Evolutionary conservation across 2,888 invertebrate species (phyloP).

Genomic region (Harmothoe impar): DNA sequence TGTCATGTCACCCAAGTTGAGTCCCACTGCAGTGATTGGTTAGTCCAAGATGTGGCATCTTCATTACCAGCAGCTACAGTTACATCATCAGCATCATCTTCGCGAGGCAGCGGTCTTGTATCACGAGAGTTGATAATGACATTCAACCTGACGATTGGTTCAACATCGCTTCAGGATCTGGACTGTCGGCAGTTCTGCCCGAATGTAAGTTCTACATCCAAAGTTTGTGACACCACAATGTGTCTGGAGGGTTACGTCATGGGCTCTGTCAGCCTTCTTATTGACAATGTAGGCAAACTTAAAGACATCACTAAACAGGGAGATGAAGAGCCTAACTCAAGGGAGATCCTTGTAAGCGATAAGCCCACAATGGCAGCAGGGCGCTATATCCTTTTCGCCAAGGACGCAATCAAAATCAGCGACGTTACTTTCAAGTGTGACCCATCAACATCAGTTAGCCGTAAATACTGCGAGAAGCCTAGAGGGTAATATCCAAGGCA

Average conservation of each 20-base stretch:
- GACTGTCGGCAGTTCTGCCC: constrained; percentile 3
- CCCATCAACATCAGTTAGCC: neutral
- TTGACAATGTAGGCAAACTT: constrained; percentile 41
- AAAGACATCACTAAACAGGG: neutral
- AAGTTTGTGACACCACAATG: neutral
- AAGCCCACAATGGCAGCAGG: constrained; percentile 55
- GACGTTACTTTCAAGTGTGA: constrained; percentile 40
- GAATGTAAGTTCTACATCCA: neutral
- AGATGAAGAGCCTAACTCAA: neutral
- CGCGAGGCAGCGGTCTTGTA: neutral
- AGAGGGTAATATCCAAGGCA: neutral
- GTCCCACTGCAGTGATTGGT: constrained; percentile 57
- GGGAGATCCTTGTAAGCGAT: neutral
- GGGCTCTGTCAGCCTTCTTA: neutral
- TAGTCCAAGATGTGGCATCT: neutral
- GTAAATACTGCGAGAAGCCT: neutral
- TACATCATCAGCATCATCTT: neutral
- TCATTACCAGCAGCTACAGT: neutral
- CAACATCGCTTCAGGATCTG: neutral
- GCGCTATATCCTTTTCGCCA: constrained; percentile 37
- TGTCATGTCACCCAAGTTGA: constrained; percentile 50
- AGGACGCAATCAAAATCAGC: constrained; percentile 50
- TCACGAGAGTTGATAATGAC: constrained; percentile 47
- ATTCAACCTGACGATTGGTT: constrained; percentile 28
- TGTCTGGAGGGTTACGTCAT: constrained; percentile 52